A percentile compares a stretch with the other conserved stretches of the same genome.
phyloP scores from a whole-genome alignment of 2,113 vertebrate genomes.

The Phrynosoma platyrhinos region DNA sequence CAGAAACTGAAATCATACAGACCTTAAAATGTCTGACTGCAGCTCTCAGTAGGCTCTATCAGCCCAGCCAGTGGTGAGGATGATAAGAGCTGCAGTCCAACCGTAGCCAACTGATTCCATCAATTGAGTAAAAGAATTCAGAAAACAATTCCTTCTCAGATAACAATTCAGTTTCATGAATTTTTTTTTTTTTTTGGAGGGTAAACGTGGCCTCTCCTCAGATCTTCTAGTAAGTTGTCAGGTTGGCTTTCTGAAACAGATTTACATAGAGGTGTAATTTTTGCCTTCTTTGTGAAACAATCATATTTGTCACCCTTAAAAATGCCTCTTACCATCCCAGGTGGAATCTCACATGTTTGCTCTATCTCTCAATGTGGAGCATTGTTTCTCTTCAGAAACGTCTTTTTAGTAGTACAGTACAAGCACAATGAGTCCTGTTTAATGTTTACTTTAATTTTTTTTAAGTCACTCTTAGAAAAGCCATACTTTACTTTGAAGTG shows the following conservation, averaged over 20 bases:
- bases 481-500: slow-evolving; percentile 3
- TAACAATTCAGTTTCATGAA: background rate
- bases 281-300: background rate
- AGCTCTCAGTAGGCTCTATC: too few species aligned
- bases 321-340: background rate
- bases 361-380: background rate
- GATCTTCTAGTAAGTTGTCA: too few species aligned
- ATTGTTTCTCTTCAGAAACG: background rate
- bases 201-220: background rate
- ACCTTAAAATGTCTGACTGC: too few species aligned
- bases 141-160: too few species aligned
- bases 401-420: background rate
- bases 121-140: too few species aligned
- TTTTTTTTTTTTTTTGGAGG: background rate
- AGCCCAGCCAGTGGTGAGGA: too few species aligned
- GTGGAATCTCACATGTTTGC: background rate
- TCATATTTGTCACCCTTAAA: background rate
- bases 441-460: background rate
- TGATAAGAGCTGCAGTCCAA: too few species aligned
- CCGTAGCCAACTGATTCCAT: too few species aligned
- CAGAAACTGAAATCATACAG: too few species aligned
- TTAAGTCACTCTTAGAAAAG: slow-evolving; percentile 13
- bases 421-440: background rate
- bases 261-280: background rate
- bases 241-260: background rate